Percentiles rank a stretch among this genome's conserved stretches.
Conservation (phyloP, 2,888 invertebrate species). For the Caprella mutica region DNA sequence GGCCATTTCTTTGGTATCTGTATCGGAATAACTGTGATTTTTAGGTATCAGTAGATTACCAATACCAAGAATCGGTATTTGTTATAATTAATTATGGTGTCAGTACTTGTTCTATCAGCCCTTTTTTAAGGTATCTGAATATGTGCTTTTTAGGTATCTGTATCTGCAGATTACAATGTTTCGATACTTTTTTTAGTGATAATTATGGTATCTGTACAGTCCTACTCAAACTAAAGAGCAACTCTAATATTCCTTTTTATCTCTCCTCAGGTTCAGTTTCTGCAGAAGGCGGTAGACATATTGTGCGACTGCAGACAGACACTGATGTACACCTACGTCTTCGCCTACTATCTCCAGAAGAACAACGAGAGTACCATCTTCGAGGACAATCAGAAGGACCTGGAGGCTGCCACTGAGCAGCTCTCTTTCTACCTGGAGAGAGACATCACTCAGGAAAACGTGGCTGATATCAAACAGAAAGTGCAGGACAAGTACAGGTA, state of each 20-base stretch:
- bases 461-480: conserved; percentile 95
- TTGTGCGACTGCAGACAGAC: conserved; percentile 94
- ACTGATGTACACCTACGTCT: conserved; percentile 98
- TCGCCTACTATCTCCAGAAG: conserved; percentile 94
- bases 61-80: too few species aligned
- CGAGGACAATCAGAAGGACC: conserved; percentile 95
- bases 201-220: too few species aligned
- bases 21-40: neutral
- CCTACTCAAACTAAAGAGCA: too few species aligned
- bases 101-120: too few species aligned
- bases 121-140: too few species aligned
- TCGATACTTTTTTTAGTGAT: too few species aligned
- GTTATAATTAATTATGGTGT: too few species aligned
- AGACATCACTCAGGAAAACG: conserved; percentile 92
- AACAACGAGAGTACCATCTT: conserved; percentile 98
- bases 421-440: conserved; percentile 94
- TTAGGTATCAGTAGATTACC: too few species aligned
- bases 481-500: conserved; percentile 96
- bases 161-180: neutral
- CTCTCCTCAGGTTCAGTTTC: conserved; percentile 94
- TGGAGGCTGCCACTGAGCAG: conserved; percentile 93
- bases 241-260: too few species aligned
- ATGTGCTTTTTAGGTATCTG: neutral
- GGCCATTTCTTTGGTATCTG: neutral
- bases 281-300: conserved; percentile 94